Evolutionary conservation across 2,888 invertebrate species (phyloP).

Genomic region (Synanthedon andrenaeformis): DNA sequence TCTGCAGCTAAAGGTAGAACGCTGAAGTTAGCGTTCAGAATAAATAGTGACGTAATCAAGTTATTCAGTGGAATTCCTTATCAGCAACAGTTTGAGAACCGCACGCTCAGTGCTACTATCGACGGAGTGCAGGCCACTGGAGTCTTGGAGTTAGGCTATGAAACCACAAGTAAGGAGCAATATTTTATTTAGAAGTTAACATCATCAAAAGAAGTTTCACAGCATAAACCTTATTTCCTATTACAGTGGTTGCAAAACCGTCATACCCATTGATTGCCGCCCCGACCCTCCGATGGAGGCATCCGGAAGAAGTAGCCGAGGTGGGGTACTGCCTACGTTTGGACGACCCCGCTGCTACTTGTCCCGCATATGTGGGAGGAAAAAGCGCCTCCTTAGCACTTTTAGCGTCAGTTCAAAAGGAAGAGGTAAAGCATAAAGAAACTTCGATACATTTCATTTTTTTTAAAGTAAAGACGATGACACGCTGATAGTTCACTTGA

Average conservation of each 20-base stretch:
- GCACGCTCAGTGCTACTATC: slow-evolving; percentile 30
- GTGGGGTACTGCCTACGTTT: slow-evolving; percentile 51
- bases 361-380: slow-evolving; percentile 76
- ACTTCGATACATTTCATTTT: too few relatives aligned
- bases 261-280: background rate
- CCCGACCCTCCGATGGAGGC: slow-evolving; percentile 20
- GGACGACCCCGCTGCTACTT: slow-evolving; percentile 55
- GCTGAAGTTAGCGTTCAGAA: slow-evolving; percentile 32
- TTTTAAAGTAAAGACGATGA: too few relatives aligned
- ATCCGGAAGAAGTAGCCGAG: slow-evolving; percentile 21
- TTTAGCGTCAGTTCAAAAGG: slow-evolving; percentile 52
- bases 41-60: slow-evolving; percentile 27
- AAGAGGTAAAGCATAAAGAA: slow-evolving; percentile 38
- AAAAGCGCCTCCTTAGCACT: slow-evolving; percentile 83
- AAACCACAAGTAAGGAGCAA: slow-evolving; percentile 32
- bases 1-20: slow-evolving; percentile 24
- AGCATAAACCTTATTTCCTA: background rate
- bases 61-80: slow-evolving; percentile 33
- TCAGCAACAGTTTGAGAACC: slow-evolving; percentile 29
- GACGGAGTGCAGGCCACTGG: slow-evolving; percentile 42
- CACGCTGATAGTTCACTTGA: too few relatives aligned
- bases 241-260: background rate
- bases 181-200: too few relatives aligned
- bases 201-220: too few relatives aligned
- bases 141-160: slow-evolving; percentile 40